Evolutionary conservation across 2,797 vertebrate species (phyloP), one percentile per base, ranked within the genome.

Genomic region (Clarias pachynema): DNA sequence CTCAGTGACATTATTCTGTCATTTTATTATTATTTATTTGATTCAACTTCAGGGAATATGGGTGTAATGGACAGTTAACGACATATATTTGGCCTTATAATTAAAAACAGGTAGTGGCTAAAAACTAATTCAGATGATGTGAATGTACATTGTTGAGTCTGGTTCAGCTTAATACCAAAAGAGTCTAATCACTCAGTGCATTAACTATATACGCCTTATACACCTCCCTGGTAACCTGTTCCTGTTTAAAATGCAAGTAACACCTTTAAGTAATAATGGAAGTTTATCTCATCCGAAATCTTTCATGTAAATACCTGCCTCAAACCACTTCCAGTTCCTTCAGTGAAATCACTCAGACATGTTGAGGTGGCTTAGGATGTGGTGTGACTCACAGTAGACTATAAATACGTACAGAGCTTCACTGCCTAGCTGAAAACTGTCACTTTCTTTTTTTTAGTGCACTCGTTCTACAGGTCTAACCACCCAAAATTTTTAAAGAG

Each of bases 341-440:
- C 15, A 29, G 7, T 53, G 44, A 74, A 29, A 29, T 74, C n/a
- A 18, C 15, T 10, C 73, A 75, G n/a, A 56, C 7, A 1, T 74
- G n/a, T 56, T 56, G 73, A 56, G n/a, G 49, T 75, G 26, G 44
- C 20, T 75, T 29, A 75, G 44, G 44, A 16, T 6, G 8, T 15
- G 18, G 72, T 74, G 40, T 73, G 49, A 75, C 49, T 75, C 72
- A 75, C 49, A 56, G 49, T 18, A 53, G 29, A 56, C 72, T 74
- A 29, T 74, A 74, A 74, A 74, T 53, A 74, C 15, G 37, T 74
- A 26, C n/a, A 74, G n/a, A 74, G 26, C 15, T 56, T 56, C 12
- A 49, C 14, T 73, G 22, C 15, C 15, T 7, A n/a, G 24, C 70
- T 15, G 40, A 49, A 49, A 24, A n/a, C 12, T 8, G 24, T 16